phyloP scores from a whole-genome alignment of 2,113 vertebrate genomes.

The Lepus americanus region DNA sequence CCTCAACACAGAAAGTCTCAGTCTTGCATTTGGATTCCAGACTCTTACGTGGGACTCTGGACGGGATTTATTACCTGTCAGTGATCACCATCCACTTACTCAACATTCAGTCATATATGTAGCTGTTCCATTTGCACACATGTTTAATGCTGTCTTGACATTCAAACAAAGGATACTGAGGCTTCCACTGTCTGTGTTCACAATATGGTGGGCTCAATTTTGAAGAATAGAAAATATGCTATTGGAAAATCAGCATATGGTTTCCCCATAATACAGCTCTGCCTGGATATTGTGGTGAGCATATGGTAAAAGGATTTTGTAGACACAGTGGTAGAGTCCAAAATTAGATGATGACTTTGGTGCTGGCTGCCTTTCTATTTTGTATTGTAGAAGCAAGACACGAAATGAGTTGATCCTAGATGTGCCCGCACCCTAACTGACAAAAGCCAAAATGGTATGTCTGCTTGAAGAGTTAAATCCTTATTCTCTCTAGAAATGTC shows the following conservation, averaged over 20 bases:
- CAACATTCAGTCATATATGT: neutral
- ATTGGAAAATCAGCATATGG: constrained; percentile 64
- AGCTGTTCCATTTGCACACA: neutral
- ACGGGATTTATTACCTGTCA: neutral
- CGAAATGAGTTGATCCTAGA: constrained; percentile 48
- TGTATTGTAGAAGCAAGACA: constrained; percentile 1
- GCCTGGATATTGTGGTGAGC: constrained; percentile 1
- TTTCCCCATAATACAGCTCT: constrained; percentile 25
- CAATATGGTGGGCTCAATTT: constrained; percentile 28
- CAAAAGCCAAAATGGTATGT: neutral
- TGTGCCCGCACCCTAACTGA: neutral
- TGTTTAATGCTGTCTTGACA: constrained; percentile 33
- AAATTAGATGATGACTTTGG: constrained; percentile 24
- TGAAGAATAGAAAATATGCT: constrained; percentile 56
- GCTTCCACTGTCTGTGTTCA: constrained; percentile 25
- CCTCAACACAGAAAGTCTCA: neutral
- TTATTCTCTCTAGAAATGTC: neutral
- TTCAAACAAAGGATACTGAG: constrained; percentile 50
- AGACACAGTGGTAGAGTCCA: neutral
- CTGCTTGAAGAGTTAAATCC: neutral
- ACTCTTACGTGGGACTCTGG: neutral
- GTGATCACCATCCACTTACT: neutral
- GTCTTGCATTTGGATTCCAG: neutral
- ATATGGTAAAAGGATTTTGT: constrained; percentile 22
- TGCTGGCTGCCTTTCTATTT: constrained; percentile 28